Evolutionary conservation across 2,888 invertebrate species (phyloP), one percentile per base, ranked within the genome.

Genomic region (Ypsolopha sequella): DNA sequence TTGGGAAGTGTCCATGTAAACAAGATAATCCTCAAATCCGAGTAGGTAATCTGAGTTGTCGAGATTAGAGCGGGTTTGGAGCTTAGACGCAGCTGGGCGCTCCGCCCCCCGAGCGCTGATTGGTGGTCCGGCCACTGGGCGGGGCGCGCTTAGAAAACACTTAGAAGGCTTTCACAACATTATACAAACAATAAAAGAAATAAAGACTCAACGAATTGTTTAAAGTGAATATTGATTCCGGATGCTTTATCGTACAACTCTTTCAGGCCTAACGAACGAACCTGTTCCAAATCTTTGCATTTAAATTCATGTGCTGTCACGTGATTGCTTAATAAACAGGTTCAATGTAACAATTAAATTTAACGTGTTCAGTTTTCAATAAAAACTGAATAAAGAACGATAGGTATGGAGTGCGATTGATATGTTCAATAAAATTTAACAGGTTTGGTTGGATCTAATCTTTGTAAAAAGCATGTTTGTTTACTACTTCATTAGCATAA

Each of bases 61-160:
- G 53, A 58, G 55, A 58, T 56, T 58, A 57, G 54, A 57, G 48
- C 44, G 50, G 48, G 24, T 4, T 24, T 33, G 14, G 34, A 24
- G 50, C 6, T 49, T 49, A 49, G 49, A 46, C 10, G 24, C 24
- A 14, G 61, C 62, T 59, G 54, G 54, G 62, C 61, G 81, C 80
- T 62, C 77, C 85, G 80, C 85, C 84, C 81, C 66, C 66, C 59
- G 60, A 62, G 62, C 72, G 75, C 73, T 58, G 24, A 85, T 85
- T 85, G 86, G 86, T 58, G 60, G 70, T 65, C 55, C 66, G 68
- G 69, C 68, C 73, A 39, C 63, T 68, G 82, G 84, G 84, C 80
- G 84, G 77, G 68, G 80, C 81, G 68, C 69, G 73, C 71, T 84
- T 84, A 82, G 84, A 82, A 74, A 57, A 59, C 65, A 64, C 70